phyloP scores from a whole-genome alignment of 53 echinoderm and acorn worm species.

The Astropecten irregularis region DNA sequence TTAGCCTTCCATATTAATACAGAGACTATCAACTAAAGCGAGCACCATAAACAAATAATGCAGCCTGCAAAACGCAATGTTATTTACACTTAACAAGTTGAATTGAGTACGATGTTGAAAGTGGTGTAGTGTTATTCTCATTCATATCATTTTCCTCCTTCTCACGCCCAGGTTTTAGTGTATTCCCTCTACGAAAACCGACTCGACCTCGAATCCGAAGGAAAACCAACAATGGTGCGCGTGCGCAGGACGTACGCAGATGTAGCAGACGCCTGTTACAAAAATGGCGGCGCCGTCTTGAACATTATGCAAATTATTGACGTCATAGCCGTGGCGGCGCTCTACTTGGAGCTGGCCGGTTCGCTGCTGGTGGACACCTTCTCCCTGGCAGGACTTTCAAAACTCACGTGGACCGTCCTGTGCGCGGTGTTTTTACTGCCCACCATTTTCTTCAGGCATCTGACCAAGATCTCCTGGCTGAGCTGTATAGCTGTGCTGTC shows the following conservation, averaged over 20 bases:
- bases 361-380: slow-evolving; percentile 92
- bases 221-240: slow-evolving; percentile 38
- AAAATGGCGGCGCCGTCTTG: slow-evolving; percentile 73
- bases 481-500: slow-evolving; percentile 87
- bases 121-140: too few species aligned
- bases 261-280: slow-evolving; percentile 82
- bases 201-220: slow-evolving; percentile 26
- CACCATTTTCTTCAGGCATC: slow-evolving; percentile 85
- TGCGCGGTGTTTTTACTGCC: slow-evolving; percentile 76
- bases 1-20: too few species aligned
- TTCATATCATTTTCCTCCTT: too few species aligned
- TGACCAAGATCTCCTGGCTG: slow-evolving; percentile 96
- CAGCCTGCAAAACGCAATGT: too few species aligned
- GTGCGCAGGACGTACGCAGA: slow-evolving; percentile 92
- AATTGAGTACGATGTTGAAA: too few species aligned
- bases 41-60: too few species aligned
- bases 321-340: slow-evolving; percentile 91
- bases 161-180: slow-evolving; percentile 90
- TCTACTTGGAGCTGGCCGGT: slow-evolving; percentile 91
- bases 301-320: slow-evolving; percentile 91
- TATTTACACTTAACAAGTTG: too few species aligned
- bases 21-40: too few species aligned
- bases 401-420: slow-evolving; percentile 82
- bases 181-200: slow-evolving; percentile 86
- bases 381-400: slow-evolving; percentile 70